These are phyloP conservation scores for Dicranocentrus wangi DNA, from an alignment of 2,888 invertebrate genomes.

Conservation along the genomic window DNA sequence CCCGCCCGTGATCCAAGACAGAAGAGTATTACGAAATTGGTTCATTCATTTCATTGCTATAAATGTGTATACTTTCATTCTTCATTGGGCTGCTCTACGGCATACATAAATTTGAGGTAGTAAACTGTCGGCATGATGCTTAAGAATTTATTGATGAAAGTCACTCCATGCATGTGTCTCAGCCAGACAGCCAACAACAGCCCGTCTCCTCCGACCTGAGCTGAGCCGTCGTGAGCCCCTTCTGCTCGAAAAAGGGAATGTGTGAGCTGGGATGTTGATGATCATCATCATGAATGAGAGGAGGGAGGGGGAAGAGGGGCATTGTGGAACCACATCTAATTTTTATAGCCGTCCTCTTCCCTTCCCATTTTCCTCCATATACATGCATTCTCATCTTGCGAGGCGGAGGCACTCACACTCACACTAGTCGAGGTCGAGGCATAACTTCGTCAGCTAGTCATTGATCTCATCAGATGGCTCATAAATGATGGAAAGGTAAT, in stretches of 20 bases:
- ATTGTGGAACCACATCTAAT: constrained; percentile 19
- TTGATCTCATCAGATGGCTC: constrained; percentile 50
- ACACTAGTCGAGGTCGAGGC: no score
- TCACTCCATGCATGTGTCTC: neutral
- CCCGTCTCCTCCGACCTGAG: no score
- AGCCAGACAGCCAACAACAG: no score
- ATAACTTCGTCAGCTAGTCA: constrained; percentile 29
- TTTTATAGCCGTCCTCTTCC: constrained; percentile 25
- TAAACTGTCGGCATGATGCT: constrained; percentile 26
- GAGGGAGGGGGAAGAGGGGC: constrained; percentile 16
- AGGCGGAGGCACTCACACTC: no score
- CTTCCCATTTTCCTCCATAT: constrained; percentile 14
- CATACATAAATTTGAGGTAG: constrained; percentile 48
- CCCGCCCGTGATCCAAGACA: constrained; percentile 4
- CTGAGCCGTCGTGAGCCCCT: no score
- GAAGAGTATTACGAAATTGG: constrained; percentile 44
- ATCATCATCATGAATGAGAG: no score
- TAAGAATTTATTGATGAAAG: constrained; percentile 41
- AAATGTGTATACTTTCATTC: constrained; percentile 44
- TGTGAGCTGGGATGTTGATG: no score
- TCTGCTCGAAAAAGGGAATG: no score
- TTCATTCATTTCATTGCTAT: constrained; percentile 54
- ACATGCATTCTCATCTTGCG: no score
- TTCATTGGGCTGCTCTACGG: constrained; percentile 23
- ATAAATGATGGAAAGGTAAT: constrained; percentile 56